These are phyloP conservation scores for Proteles cristata DNA, from an alignment of 2,113 vertebrate species.

Conservation along the genomic window DNA sequence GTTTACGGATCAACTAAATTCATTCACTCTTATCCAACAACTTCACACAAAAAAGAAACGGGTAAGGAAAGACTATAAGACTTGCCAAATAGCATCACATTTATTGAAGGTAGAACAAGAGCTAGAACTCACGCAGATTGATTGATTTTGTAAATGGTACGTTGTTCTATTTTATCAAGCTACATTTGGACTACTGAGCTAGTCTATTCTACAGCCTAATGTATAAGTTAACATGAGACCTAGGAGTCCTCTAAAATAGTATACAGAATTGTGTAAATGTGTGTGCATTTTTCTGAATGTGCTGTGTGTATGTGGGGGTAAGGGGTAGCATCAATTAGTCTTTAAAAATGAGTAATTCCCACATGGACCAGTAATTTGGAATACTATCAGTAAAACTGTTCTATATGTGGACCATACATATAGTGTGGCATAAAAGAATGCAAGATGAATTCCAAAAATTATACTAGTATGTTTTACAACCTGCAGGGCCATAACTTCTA, in stretches of 20 bases:
- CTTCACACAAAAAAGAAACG: slow-evolving; percentile 1
- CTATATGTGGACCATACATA: background rate
- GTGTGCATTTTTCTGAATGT: background rate
- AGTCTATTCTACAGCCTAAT: slow-evolving; percentile 3
- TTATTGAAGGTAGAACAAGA: background rate
- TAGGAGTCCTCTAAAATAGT: background rate
- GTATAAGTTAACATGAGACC: background rate
- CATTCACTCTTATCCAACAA: background rate
- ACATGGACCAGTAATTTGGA: slow-evolving; percentile 7
- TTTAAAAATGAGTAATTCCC: background rate
- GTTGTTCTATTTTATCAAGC: slow-evolving; percentile 10
- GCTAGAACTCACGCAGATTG: slow-evolving; percentile 2
- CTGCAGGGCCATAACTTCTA: background rate
- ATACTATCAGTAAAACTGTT: slow-evolving; percentile 12
- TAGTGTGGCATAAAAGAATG: background rate
- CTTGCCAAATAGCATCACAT: background rate
- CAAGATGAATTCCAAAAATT: slow-evolving; percentile 17
- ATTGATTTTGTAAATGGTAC: background rate
- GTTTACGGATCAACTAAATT: background rate
- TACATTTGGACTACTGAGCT: background rate
- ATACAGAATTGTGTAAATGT: background rate
- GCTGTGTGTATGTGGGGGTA: background rate
- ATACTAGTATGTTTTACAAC: slow-evolving; percentile 34
- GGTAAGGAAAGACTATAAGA: background rate
- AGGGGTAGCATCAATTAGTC: background rate